Conservation (phyloP, 2,113 vertebrate genomes). For the Apus apus region DNA sequence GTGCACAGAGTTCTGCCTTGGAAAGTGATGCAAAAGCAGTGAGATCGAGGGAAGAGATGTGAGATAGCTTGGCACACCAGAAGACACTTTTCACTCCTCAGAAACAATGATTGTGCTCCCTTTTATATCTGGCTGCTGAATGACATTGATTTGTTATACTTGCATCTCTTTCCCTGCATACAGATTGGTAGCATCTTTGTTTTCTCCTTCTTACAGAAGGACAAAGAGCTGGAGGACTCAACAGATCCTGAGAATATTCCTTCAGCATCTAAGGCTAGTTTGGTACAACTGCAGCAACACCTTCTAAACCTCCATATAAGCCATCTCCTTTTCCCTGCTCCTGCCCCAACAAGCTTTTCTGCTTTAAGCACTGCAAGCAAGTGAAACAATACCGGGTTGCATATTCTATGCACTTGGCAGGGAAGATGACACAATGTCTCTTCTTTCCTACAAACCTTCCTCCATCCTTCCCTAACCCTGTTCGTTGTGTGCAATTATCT, state of each 20-base stretch:
- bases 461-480: not conserved
- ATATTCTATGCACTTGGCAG: not conserved
- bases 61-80: not conserved
- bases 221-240: not conserved
- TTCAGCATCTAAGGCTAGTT: not conserved
- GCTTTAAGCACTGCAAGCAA: not conserved
- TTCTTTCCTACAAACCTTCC: not conserved
- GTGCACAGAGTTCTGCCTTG: not conserved
- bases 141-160: no score
- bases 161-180: not conserved
- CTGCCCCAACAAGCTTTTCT: not conserved
- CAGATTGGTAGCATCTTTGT: not conserved
- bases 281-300: not conserved
- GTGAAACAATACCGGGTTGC: not conserved
- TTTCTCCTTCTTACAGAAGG: not conserved
- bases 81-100: not conserved
- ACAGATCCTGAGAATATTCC: not conserved
- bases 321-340: not conserved
- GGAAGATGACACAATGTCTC: not conserved
- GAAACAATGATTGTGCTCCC: not conserved
- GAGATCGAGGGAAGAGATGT: not conserved
- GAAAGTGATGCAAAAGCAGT: not conserved
- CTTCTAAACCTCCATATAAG: not conserved
- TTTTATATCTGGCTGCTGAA: not conserved
- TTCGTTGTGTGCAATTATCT: not conserved